phyloP scores from a whole-genome alignment of 2,113 vertebrate genomes.

The Baryphthengus martii region DNA sequence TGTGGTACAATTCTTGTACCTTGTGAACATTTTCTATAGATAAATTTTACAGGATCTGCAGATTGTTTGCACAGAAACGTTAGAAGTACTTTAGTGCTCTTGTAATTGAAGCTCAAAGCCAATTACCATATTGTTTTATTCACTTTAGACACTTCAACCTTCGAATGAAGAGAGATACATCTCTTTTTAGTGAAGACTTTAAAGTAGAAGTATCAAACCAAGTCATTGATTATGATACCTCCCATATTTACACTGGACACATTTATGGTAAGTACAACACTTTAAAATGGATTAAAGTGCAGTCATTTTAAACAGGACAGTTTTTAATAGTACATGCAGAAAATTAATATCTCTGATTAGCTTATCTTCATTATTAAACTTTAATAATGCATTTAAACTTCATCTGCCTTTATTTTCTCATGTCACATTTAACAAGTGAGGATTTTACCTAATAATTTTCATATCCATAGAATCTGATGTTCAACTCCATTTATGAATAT shows the following conservation, averaged over 20 bases:
- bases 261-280: conserved; percentile 85
- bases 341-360: not conserved
- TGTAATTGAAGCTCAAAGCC: not conserved
- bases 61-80: not conserved
- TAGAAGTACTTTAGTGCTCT: not conserved
- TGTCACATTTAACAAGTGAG: not conserved
- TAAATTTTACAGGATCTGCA: not conserved
- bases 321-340: not conserved
- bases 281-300: not conserved
- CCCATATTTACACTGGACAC: conserved; percentile 96
- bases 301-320: not conserved
- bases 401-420: not conserved
- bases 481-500: not conserved
- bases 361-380: not conserved
- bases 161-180: conserved; percentile 90
- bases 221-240: conserved; percentile 85
- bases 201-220: conserved; percentile 86
- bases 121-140: not conserved
- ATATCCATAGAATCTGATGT: not conserved
- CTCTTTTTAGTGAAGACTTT: conserved; percentile 89
- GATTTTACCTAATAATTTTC: not conserved
- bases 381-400: not conserved
- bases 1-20: not conserved
- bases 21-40: not conserved
- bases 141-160: conserved; percentile 89